Conservation (phyloP, 2,888 invertebrate species). For the Diabrotica balteata region DNA sequence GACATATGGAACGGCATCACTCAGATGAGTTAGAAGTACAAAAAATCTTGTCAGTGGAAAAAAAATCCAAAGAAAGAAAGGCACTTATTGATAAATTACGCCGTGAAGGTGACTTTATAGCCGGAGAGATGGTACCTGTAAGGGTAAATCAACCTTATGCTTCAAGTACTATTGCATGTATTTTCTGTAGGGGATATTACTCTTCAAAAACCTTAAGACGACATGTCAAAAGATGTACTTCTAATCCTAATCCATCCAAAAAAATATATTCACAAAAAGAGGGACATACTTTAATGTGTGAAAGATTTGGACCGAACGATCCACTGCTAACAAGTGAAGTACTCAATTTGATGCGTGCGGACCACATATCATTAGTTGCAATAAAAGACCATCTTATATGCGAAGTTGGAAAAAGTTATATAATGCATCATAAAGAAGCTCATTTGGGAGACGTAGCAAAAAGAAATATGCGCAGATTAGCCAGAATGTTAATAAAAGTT, state of each 20-base stretch:
- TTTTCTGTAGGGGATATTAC: background rate
- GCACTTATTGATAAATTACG: conserved; percentile 29
- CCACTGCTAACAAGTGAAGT: conserved; percentile 29
- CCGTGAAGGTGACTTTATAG: conserved; percentile 21
- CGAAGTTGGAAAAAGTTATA: conserved; percentile 33
- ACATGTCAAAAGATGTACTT: background rate
- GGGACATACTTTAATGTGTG: conserved; percentile 28
- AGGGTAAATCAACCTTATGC: background rate
- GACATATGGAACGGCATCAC: conserved; percentile 25
- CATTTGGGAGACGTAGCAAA: conserved; percentile 37
- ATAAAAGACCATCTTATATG: conserved; percentile 39
- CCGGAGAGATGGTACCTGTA: conserved; percentile 14
- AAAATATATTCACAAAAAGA: background rate
- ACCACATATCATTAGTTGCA: conserved; percentile 35
- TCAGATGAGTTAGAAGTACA: conserved; percentile 24
- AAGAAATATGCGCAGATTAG: conserved; percentile 29
- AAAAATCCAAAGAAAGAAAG: conserved; percentile 26
- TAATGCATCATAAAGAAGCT: conserved; percentile 35
- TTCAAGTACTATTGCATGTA: conserved; percentile 10
- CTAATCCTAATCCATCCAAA: background rate
- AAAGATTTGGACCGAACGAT: conserved; percentile 37
- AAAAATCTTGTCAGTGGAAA: conserved; percentile 19
- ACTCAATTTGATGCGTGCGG: conserved; percentile 31
- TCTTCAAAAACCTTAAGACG: background rate
- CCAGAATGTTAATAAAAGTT: conserved; percentile 18